A percentile compares a stretch with the other conserved stretches of the same genome.
These are phyloP conservation scores for Pongo pygmaeus DNA, from an alignment of 2,113 vertebrate species.

Conservation along the genomic window DNA sequence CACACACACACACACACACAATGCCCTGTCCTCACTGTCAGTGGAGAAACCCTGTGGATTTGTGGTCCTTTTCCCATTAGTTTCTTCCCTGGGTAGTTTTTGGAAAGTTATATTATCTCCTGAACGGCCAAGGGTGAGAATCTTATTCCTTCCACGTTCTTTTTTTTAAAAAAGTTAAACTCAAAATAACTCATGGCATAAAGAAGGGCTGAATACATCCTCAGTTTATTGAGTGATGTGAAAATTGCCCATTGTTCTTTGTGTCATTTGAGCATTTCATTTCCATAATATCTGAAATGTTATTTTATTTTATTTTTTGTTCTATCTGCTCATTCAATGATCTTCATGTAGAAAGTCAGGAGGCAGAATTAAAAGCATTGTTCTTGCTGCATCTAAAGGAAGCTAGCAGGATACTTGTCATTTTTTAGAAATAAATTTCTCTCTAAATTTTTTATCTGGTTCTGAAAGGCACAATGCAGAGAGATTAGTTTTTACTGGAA, in stretches of 20 bases:
- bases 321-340: conserved; percentile 31
- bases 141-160: neutral
- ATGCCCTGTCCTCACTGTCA: neutral
- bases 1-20: neutral
- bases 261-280: conserved; percentile 51
- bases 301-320: conserved; percentile 38
- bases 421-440: conserved; percentile 40
- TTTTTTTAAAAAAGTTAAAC: conserved; percentile 35
- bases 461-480: neutral
- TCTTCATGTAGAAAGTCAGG: conserved; percentile 25
- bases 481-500: conserved; percentile 50
- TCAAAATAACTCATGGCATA: conserved; percentile 48
- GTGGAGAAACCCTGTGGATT: neutral
- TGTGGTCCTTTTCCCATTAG: neutral
- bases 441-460: conserved; percentile 34
- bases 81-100: neutral
- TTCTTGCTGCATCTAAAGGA: conserved; percentile 50
- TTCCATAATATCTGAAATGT: conserved; percentile 62
- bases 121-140: neutral
- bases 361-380: conserved; percentile 59
- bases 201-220: conserved; percentile 42
- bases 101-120: neutral
- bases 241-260: conserved; percentile 66
- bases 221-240: conserved; percentile 67
- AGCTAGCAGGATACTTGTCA: neutral